Base-by-base conservation (phyloP, 2,888 invertebrate species). In the Epistrophella euchroma region DNA sequence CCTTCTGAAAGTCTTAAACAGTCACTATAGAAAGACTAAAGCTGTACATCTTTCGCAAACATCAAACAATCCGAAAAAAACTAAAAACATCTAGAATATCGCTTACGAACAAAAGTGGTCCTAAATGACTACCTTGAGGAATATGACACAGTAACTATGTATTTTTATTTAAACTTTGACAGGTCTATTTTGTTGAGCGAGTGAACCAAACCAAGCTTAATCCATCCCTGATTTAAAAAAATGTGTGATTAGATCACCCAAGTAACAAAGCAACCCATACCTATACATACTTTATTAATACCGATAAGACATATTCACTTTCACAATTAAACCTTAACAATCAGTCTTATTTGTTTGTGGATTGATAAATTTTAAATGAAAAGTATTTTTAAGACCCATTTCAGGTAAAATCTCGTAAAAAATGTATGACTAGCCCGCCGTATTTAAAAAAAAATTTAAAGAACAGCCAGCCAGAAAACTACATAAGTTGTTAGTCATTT, bases 401-500 rank as follows among this genome's bases (percentile, higher is more conserved):
- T 10, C 6, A 43, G n/a, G 40, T 64, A 37, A 64, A 15, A 17
- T 64, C 28, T 45, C 28, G 32, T 64, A 64, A 47, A 66, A 47
- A 10, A 62, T 15, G 0, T 25, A 62, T 62, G 43, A 62, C 22
- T 62, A n/a, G 62, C 0, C 9, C 2, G 6, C 4, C 22, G 43
- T 10, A n/a, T n/a, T 10, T 22, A 25, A 62, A 60, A 25, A 60
- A 15, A 43, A 37, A 32, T 7, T 32, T 13, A 37, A 2, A 3
- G n/a, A 22, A 25, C 10, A 60, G 22, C 60, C 22, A 40, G n/a
- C 9, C 13, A 60, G 22, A 40, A 60, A 32, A 19, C 19, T 45
- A 32, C 32, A 32, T 32, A n/a, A 13, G 45, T 64, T 64, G 25
- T 64, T 45, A 55, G 47, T 75, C 55, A 66, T 75, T 55, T 37